These are phyloP conservation scores for Parelbella ahira DNA, from an alignment of 2,888 invertebrate genomes.

Conservation along the genomic window DNA sequence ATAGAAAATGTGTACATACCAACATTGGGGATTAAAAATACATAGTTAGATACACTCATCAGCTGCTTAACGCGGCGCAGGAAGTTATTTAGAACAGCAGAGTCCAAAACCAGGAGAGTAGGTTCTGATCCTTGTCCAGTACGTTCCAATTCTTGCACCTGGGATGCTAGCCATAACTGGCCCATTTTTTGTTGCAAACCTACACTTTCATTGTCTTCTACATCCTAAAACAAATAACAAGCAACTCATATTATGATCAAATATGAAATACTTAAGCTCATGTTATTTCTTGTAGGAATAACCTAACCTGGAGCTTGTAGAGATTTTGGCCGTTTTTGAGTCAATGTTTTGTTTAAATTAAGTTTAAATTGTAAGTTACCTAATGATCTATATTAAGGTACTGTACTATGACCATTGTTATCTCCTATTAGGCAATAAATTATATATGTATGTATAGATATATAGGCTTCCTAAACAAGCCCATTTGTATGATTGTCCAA, in stretches of 20 bases:
- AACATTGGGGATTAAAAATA: slow-evolving; percentile 92
- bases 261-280: no score
- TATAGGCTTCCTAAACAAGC: no score
- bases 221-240: slow-evolving; percentile 37
- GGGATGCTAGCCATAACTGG: slow-evolving; percentile 92
- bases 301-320: no score
- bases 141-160: slow-evolving; percentile 91
- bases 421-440: no score
- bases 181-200: slow-evolving; percentile 92
- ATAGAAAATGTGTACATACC: slow-evolving; percentile 80
- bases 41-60: slow-evolving; percentile 90
- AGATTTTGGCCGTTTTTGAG: no score
- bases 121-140: slow-evolving; percentile 83
- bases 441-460: no score
- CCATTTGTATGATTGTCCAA: no score
- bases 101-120: slow-evolving; percentile 93
- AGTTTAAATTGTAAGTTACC: neutral
- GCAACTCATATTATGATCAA: no score
- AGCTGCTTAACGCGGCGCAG: slow-evolving; percentile 90
- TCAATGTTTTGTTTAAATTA: neutral
- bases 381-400: no score
- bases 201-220: slow-evolving; percentile 64
- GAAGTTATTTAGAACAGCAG: slow-evolving; percentile 88
- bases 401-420: no score
- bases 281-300: no score